These are phyloP conservation scores for Enteromius afrohamiltoni DNA, from an alignment of 2,797 vertebrate species.

Conservation along the genomic window DNA sequence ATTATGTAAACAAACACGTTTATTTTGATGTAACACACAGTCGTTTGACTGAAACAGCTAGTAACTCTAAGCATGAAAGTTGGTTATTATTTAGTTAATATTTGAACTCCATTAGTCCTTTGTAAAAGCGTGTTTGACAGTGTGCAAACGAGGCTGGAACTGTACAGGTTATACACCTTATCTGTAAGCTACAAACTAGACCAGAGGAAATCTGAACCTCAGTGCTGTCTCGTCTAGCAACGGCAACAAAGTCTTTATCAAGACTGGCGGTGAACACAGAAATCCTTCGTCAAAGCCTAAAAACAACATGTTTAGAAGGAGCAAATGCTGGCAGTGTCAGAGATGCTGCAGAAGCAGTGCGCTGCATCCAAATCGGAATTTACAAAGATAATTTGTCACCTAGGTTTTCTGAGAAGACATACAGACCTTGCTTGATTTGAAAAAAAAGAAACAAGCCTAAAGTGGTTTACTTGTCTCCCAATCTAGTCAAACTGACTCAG, in stretches of 20 bases:
- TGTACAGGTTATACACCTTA: not conserved
- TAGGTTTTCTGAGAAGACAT: not conserved
- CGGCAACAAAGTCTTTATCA: conserved; percentile 43
- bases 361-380: not conserved
- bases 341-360: not conserved
- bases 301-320: conserved; percentile 25
- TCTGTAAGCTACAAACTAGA: conserved; percentile 41
- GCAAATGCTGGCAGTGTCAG: conserved; percentile 32
- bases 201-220: conserved; percentile 38
- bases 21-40: too few species aligned
- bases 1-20: too few species aligned
- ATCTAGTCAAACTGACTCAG: too few species aligned
- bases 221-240: conserved; percentile 16
- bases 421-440: not conserved
- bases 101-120: not conserved
- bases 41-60: not conserved
- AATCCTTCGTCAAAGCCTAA: not conserved
- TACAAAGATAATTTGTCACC: not conserved
- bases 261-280: conserved; percentile 24
- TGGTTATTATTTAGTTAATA: not conserved
- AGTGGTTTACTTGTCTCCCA: not conserved
- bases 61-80: not conserved
- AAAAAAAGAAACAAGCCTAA: not conserved
- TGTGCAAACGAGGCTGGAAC: not conserved
- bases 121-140: not conserved